Base-by-base conservation (phyloP, 2,797 vertebrate species). In the Semaprochilodus insignis region DNA sequence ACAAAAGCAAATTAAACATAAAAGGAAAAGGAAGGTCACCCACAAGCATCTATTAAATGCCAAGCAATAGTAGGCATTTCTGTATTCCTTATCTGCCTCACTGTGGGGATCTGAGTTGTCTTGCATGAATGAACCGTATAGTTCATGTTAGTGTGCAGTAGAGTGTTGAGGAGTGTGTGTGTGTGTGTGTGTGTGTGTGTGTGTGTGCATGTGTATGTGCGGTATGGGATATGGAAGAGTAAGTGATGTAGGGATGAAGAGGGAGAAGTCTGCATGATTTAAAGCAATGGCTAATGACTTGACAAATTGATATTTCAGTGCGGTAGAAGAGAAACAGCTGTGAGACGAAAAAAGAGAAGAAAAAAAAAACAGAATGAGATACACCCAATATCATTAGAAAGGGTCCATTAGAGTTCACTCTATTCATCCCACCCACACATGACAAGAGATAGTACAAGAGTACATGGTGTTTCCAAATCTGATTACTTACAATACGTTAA, bases 1-100 rank as follows among this genome's bases (percentile, higher is more conserved):
- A 92, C 88, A 91, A 90, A 91, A 88, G 91, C 86, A 85, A 90
- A 90, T 75, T 86, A 80, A 89, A 80, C 81, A 89, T 89, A 87
- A 90, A 91, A 86, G 80, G 71, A 87, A 82, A 88, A 78, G 66
- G 90, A 91, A 92, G 88, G 90, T 90, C 81, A 82, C 84, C 81
- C 40, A 54, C 75, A 76, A 87, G 77, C 78, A 88, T 81, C 59
- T 78, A 86, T 91, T 90, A 77, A 86, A 87, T 88, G 83, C 62
- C 65, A 70, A 74, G 77, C 70, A 78, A 76, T 34, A 54, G n/a
- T 73, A 81, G 71, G 3, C 55, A 17, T 6, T 77, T 34, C 80
- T 81, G 67, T 34, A 70, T 57, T 69, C 40, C 73, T 77, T 66
- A 81, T 84, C 59, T 67, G 31, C 13, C 51, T 55, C 51, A n/a